Evolutionary conservation across 2,888 invertebrate genomes (phyloP), one percentile per base, ranked within the genome.

Genomic region (Agriotes lineatus): DNA sequence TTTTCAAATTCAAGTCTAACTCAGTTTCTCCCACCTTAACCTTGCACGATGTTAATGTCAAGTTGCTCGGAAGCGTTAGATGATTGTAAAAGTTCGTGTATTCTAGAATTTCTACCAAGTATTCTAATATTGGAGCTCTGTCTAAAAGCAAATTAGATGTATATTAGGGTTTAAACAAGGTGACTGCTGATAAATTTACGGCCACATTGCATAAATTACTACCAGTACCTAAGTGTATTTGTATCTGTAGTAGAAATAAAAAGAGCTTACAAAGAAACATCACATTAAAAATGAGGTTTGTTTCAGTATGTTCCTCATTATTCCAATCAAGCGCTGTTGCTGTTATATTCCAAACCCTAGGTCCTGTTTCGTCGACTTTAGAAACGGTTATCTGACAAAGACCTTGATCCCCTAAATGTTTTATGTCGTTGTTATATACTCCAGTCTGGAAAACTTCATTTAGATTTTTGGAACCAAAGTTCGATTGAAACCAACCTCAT

Each of bases 321-420:
- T 7, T 3, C 1, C 10, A 10, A 10, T 52, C 33, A 33, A 33
- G 9, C 30, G 16, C 18, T 10, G 10, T 30, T 18, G 33, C 52
- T 52, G 9, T 18, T 19, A 67, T 5, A 9, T 16, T 39, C 67
- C 67, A 67, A 10, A 10, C 14, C 1, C 4, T 56, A 9, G 67
- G 67, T 2, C 67, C 67, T 1, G 39, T 48, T 9, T 45, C 30
- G 9, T 54, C 6, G 16, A 61, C 67, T 7, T 50, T 61, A 3
- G 5, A 10, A 20, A 67, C 45, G 1, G 45, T 2, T 18, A 67
- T 39, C n/a, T 30, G 25, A 7, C 67, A 67, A 6, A 35, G 22
- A 0, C 44, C 42, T 20, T n/a, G n/a, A n/a, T 35, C 7, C 0
- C 1, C 4, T 7, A 56, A 60, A 1, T 22, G 6, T 10, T 33